phyloP scores from a whole-genome alignment of 2,113 vertebrate genomes.

The Circaetus gallicus region DNA sequence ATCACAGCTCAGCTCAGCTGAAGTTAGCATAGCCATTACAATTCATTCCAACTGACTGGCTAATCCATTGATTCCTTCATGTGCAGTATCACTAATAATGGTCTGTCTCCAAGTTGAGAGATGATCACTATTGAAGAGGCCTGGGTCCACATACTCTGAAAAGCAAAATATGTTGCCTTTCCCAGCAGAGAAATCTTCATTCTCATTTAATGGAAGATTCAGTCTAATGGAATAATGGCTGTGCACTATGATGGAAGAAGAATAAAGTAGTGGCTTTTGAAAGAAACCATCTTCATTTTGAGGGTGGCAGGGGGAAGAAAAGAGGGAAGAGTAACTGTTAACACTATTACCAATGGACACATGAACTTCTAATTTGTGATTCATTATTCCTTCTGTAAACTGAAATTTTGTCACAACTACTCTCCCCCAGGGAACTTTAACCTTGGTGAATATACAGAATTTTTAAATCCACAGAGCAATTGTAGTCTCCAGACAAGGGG shows the following conservation, averaged over 20 bases:
- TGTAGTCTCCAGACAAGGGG: neutral
- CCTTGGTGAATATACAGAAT: neutral
- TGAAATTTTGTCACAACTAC: neutral
- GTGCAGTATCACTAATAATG: neutral
- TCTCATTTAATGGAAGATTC: neutral
- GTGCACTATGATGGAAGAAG: neutral
- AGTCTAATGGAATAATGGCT: neutral
- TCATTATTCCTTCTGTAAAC: neutral
- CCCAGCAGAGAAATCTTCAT: neutral
- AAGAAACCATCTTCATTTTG: neutral
- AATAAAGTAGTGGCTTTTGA: neutral
- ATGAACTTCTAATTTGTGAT: neutral
- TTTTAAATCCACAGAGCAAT: conserved; percentile 35
- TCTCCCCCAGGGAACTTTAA: neutral
- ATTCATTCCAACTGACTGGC: neutral
- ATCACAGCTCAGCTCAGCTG: neutral
- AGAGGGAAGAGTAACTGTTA: neutral
- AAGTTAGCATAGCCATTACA: neutral
- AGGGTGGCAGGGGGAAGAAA: neutral
- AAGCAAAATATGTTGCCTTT: neutral
- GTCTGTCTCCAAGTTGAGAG: neutral
- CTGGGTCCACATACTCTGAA: neutral
- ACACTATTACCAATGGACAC: neutral
- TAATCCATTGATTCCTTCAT: neutral
- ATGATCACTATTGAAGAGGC: neutral